Conservation (phyloP, 2,797 vertebrate genomes). For the Pogonophryne albipinna region DNA sequence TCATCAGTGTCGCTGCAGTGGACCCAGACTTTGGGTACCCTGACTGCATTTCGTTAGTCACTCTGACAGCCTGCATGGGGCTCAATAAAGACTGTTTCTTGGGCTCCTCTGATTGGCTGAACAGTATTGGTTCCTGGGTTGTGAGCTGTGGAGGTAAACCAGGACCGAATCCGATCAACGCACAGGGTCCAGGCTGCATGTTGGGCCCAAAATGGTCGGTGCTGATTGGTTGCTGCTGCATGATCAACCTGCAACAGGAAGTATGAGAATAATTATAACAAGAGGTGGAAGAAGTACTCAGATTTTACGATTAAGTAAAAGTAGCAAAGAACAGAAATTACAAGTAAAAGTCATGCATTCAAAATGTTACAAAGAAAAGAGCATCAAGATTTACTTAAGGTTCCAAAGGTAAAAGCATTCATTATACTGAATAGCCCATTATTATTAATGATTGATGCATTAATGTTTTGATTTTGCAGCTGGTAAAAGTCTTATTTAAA, state of each 20-base stretch:
- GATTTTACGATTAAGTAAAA: too few species aligned
- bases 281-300: too few species aligned
- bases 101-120: conserved; percentile 34
- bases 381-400: too few species aligned
- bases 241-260: conserved; percentile 68
- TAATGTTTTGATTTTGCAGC: too few species aligned
- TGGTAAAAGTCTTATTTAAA: too few species aligned
- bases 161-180: conserved; percentile 28
- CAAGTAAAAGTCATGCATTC: too few species aligned
- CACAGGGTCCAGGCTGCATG: conserved; percentile 55
- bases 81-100: conserved; percentile 32
- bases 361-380: too few species aligned
- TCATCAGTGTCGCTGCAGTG: conserved; percentile 54
- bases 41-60: conserved; percentile 41
- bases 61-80: conserved; percentile 33
- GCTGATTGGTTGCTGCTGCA: conserved; percentile 59
- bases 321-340: too few species aligned
- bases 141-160: conserved; percentile 59
- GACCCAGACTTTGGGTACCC: conserved; percentile 43
- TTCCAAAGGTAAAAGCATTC: too few species aligned
- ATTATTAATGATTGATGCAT: too few species aligned
- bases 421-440: too few species aligned
- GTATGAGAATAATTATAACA: neutral
- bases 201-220: conserved; percentile 54
- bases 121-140: conserved; percentile 40